These are phyloP conservation scores for Chauna torquata DNA, from an alignment of 2,113 vertebrate genomes.

Conservation along the genomic window DNA sequence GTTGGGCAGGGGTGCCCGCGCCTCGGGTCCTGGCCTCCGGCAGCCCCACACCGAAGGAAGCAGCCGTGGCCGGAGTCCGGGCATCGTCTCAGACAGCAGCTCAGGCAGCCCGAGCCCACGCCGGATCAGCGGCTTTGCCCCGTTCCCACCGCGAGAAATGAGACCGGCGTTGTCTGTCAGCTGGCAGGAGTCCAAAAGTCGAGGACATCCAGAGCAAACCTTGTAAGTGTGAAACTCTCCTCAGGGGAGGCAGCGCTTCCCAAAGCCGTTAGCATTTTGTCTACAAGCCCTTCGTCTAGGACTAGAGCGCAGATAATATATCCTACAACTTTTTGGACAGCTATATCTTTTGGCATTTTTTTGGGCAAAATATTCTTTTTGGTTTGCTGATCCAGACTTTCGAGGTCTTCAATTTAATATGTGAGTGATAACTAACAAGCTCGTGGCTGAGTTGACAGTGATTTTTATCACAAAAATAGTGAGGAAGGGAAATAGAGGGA, in stretches of 20 bases:
- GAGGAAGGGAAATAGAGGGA: background rate
- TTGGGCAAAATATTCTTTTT: background rate
- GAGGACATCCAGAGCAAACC: background rate
- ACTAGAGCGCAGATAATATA: background rate
- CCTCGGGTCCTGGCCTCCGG: background rate
- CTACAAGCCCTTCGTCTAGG: background rate
- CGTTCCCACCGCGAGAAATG: background rate
- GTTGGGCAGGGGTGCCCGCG: no score
- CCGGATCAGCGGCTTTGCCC: background rate
- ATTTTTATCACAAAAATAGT: background rate
- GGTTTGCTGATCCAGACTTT: background rate
- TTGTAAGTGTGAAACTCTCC: background rate
- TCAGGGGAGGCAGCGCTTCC: background rate
- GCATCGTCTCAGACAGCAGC: fast-evolving
- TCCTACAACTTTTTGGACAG: background rate
- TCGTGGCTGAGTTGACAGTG: background rate
- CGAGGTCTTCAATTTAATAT: no score
- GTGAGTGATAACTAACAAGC: background rate
- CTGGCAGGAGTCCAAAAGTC: background rate
- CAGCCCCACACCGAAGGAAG: fast-evolving
- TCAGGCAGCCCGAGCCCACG: fast-evolving
- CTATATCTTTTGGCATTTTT: background rate
- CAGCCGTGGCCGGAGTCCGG: background rate
- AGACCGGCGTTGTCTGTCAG: background rate
- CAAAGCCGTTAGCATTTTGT: background rate